Conservation (phyloP, 2,797 vertebrate species). For the Gephyroberyx darwinii region DNA sequence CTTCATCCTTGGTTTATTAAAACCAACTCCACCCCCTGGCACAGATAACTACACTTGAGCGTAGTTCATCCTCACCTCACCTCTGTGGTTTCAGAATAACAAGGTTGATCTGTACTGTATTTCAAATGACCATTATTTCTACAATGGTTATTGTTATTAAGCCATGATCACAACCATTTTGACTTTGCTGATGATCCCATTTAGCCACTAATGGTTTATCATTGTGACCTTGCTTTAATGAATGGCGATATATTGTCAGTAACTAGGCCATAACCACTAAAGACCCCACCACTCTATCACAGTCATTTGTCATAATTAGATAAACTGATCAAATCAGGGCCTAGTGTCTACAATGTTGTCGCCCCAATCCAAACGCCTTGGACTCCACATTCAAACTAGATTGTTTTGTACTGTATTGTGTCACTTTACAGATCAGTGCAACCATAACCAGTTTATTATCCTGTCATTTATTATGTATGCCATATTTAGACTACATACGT, state of each 20-base stretch:
- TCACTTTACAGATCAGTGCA: not conserved
- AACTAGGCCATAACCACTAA: not conserved
- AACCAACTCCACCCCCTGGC: slow-evolving; percentile 4
- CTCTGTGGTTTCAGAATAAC: slow-evolving; percentile 40
- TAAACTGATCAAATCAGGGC: too few relatives aligned
- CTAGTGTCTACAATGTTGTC: too few relatives aligned
- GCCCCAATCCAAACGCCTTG: too few relatives aligned
- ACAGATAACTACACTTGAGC: not conserved
- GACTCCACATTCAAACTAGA: too few relatives aligned
- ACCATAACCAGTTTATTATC: not conserved
- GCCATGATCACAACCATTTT: not conserved
- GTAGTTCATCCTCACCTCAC: slow-evolving; percentile 12
- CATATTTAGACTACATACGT: not conserved
- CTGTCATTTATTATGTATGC: not conserved
- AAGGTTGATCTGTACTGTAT: slow-evolving; percentile 5
- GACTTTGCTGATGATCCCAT: not conserved
- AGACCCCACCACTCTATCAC: not conserved
- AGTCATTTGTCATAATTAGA: not conserved
- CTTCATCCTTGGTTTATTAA: not conserved
- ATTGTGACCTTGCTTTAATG: slow-evolving; percentile 9
- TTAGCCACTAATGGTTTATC: slow-evolving; percentile 1
- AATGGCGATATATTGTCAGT: not conserved
- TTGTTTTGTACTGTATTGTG: not conserved
- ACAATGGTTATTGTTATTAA: too few relatives aligned
- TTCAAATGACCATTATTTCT: too few relatives aligned